Percentiles rank a stretch among this genome's conserved stretches.
phyloP scores from a whole-genome alignment of 2,113 vertebrate genomes.

The Clarias batrachus region DNA sequence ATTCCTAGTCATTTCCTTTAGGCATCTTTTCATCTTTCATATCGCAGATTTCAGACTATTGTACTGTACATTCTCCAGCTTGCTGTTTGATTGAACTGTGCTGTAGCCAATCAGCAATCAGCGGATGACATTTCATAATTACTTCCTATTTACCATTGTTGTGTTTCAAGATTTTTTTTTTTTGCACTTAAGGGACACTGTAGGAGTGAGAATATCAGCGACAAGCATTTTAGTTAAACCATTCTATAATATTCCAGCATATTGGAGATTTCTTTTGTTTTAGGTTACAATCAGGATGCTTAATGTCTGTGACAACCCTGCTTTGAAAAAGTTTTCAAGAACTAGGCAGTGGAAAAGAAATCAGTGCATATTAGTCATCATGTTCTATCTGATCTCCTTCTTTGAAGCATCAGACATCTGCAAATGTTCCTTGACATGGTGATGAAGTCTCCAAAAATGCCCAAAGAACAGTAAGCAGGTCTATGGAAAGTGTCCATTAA shows the following conservation, averaged over 20 bases:
- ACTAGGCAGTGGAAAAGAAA: constrained; percentile 57
- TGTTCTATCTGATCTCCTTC: constrained; percentile 7
- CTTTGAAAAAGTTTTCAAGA: constrained; percentile 64
- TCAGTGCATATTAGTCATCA: neutral
- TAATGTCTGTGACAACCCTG: constrained; percentile 32
- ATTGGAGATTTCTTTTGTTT: neutral
- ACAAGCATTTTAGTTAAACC: neutral
- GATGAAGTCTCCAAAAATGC: constrained; percentile 21
- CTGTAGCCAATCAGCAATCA: neutral
- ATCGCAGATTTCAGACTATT: neutral
- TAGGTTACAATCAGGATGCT: neutral
- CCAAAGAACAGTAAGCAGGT: constrained; percentile 35
- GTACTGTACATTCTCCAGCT: neutral
- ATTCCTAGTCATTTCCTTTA: neutral
- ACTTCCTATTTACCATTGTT: neutral
- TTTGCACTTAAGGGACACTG: neutral
- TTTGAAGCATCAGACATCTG: constrained; percentile 4
- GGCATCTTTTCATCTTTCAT: neutral
- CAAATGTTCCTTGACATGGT: neutral
- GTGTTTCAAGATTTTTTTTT: neutral
- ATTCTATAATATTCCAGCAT: neutral
- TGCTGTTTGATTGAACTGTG: neutral
- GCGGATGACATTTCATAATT: neutral
- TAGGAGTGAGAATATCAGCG: neutral
- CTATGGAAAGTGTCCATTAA: constrained; percentile 16